Conservation (phyloP, 1,140 invertebrate species). For the Acromyrmex charruanus region DNA sequence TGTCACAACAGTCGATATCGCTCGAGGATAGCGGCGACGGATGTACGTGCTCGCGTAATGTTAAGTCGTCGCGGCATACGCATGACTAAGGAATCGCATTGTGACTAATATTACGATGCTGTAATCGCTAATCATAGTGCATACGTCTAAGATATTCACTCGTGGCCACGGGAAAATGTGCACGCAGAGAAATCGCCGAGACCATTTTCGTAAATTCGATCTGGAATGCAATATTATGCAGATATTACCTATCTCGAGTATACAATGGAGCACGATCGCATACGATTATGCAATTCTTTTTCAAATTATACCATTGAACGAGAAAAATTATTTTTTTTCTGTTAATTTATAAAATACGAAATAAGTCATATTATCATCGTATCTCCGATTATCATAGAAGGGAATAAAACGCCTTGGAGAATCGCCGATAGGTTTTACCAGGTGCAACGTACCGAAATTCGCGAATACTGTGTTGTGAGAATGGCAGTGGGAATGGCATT, state of each 20-base stretch:
- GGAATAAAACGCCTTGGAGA: constrained; percentile 36
- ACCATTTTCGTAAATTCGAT: neutral
- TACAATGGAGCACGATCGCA: too few relatives aligned
- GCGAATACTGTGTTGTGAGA: constrained; percentile 34
- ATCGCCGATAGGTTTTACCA: constrained; percentile 56
- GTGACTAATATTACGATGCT: constrained; percentile 81
- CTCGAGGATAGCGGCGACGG: constrained; percentile 50
- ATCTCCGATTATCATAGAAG: neutral
- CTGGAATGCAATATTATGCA: neutral
- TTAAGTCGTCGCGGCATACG: constrained; percentile 57
- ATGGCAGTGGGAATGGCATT: constrained; percentile 49
- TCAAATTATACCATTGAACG: neutral
- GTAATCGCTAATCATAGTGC: constrained; percentile 81
- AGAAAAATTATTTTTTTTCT: neutral
- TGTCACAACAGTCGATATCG: neutral
- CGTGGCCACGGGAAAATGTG: neutral
- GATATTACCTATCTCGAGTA: neutral
- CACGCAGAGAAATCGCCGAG: constrained; percentile 16
- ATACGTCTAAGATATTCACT: constrained; percentile 30
- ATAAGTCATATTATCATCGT: neutral
- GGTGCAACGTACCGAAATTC: constrained; percentile 47
- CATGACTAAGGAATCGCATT: constrained; percentile 72
- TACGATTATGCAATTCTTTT: neutral
- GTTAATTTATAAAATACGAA: neutral
- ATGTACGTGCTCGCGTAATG: constrained; percentile 52